Base-by-base conservation (phyloP, 2,888 invertebrate species). In the Pomacea canaliculata region DNA sequence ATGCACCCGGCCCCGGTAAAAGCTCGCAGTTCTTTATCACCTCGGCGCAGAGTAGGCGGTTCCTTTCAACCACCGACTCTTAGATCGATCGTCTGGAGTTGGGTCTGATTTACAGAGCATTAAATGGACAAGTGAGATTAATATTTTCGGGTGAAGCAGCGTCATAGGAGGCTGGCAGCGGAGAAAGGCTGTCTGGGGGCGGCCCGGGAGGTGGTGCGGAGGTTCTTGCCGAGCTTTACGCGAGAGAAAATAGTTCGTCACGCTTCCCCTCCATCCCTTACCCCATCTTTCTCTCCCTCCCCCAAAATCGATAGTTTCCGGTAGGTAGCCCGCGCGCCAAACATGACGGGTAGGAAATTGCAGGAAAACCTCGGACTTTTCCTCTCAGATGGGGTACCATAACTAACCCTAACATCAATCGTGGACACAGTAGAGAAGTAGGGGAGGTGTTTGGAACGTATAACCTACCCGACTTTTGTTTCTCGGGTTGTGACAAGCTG, bases 301-400 rank as follows among this genome's bases (percentile, higher is more conserved):
- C 37, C 37, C 37, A 37, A 37, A 62, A 60, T 74, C 74, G 62
- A 69, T 69, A 56, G 23, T 37, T 74, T 74, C 74, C 74, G 59
- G 74, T 69, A 4, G 69, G 60, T 69, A 48, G 74, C 69, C 60
- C 68, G 56, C 67, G 69, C 60, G 69, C 60, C 37, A 59, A 74
- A 74, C 74, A 74, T 62, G 74, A 74, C 74, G 68, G 67, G 74
- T 68, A 74, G 74, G 74, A 74, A 74, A 74, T 74, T 74, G 68
- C 74, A 74, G 74, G 74, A 74, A 74, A 69, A 60, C 68, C 74
- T 74, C 74, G 49, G 51, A 23, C 68, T 74, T 74, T 23, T 74
- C 62, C 73, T 68, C 68, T 68, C 60, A 63, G 63, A 63, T 1
- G 7, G 63, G 10, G 1, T 5, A 37, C 8, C 16, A 16, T 56